Evolutionary conservation across 1,140 invertebrate genomes (phyloP).

Genomic region (Ips nitidus): DNA sequence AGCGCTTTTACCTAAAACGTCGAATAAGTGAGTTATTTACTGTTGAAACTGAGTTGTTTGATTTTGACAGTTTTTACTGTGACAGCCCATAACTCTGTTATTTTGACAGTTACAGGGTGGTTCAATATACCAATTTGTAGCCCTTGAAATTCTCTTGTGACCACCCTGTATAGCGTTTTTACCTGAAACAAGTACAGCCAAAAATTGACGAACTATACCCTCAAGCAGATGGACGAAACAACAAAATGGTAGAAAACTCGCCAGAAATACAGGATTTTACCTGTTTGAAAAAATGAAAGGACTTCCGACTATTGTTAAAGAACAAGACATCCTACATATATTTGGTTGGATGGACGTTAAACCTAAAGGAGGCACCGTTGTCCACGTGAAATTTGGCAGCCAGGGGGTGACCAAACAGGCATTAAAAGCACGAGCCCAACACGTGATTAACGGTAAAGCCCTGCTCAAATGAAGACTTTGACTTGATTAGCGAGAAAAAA

Average conservation of each 20-base stretch:
- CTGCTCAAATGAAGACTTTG: slow-evolving; percentile 54
- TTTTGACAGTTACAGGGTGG: no score
- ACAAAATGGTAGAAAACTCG: slow-evolving; percentile 46
- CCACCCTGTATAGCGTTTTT: no score
- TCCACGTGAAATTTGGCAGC: slow-evolving; percentile 74
- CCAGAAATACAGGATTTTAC: slow-evolving; percentile 49
- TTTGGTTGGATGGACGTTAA: slow-evolving; percentile 67
- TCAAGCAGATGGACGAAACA: slow-evolving; percentile 35
- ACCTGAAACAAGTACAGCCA: slow-evolving; percentile 49
- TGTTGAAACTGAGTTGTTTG: no score
- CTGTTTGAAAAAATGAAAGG: slow-evolving; percentile 68
- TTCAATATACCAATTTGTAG: no score
- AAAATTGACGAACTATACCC: slow-evolving; percentile 35
- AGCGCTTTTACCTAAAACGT: no score
- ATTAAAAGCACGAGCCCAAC: slow-evolving; percentile 56
- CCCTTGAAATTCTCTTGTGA: no score
- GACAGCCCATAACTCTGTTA: no score
- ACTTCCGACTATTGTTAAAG: slow-evolving; percentile 72
- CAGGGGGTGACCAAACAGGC: slow-evolving; percentile 68
- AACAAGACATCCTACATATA: slow-evolving; percentile 75
- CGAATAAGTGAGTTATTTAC: no score
- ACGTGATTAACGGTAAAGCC: slow-evolving; percentile 60
- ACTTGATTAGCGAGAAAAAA: slow-evolving; percentile 37
- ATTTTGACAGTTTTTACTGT: no score
- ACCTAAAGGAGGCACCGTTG: slow-evolving; percentile 59